Evolutionary conservation across 2,113 vertebrate genomes (phyloP), one percentile per base, ranked within the genome.

Genomic region (Oplegnathus fasciatus): DNA sequence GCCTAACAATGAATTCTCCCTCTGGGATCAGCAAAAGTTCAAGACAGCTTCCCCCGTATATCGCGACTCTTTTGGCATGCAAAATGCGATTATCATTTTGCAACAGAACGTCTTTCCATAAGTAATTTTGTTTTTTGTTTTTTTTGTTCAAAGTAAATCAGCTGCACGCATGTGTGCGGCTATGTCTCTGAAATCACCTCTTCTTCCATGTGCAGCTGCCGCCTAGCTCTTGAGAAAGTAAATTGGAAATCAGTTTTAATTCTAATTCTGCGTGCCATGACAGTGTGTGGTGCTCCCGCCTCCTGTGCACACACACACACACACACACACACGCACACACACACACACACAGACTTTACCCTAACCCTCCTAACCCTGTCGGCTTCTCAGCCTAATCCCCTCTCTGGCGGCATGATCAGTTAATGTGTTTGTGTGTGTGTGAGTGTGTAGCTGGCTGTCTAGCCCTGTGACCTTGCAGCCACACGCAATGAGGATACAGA

Each of bases 391-490:
- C 75, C 83, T 94, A 93, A 94, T 94, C 92, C 85, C 76, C 80
- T 89, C 88, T 84, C 83, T 88, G 87, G 88, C 83, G 60, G 90
- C 91, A 92, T 86, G 91, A 93, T 92, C 84, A 84, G 87, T 92
- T 91, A 82, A 91, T 88, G 86, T 92, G 89, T 90, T 70, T 89
- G 88, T 76, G 83, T 68, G 58, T 77, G 75, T 68, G 84, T 64
- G 89, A 70, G 67, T 62, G 74, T 82, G 80, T 83, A 65, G 72
- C 68, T 67, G 87, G 62, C 93, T 86, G 90, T 94, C 92, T 95
- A 81, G 86, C 81, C 87, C 80, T 85, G 79, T 94, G 95, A 95
- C 95, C 95, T 94, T 94, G 89, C 90, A 91, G 86, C 87, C 83
- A 92, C 93, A 95, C 90, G 94, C 90, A 61, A 95, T 87, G 82